Evolutionary conservation across 2,113 vertebrate species (phyloP), one percentile per base, ranked within the genome.

Genomic region (Echinops telfairi): DNA sequence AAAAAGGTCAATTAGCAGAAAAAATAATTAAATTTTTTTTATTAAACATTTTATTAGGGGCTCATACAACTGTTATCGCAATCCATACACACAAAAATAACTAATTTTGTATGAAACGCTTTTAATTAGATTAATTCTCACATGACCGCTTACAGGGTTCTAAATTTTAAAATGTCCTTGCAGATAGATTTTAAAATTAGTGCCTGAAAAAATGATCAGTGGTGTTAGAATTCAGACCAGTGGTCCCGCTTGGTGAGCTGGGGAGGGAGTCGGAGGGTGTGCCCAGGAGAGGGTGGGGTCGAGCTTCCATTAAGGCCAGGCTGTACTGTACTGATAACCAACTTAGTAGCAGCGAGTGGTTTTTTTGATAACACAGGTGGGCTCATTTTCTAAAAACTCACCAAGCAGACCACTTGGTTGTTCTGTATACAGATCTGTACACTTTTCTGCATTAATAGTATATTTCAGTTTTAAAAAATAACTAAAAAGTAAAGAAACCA

Each of bases 131-230:
- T 66, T 12, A 22, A 19, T 19, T 66, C 64, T 66, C 25, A 66
- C 7, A 60, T 38, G 16, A 83, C 12, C 40, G 92, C 25, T 81
- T 80, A 83, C 68, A 93, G 60, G 66, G n/a, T 77, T 86, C 43
- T 83, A 64, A 17, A 64, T 80, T 92, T 90, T 86, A 71, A 95
- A 89, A 88, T 43, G 27, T 64, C 11, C 33, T 85, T 84, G 22
- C 23, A 90, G 64, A 76, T 33, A 66, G 4, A 76, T 75, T 95
- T 85, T 83, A 71, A 93, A 92, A 95, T 20, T 29, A 85, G 9
- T 23, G 81, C 43, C 58, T 14, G 77, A 85, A 83, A 81, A 90
- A 84, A 53, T 84, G 80, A 73, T 29, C 16, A 33, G 40, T 87
- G 16, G 8, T 88, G 3, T 53, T 60, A 82, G 53, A 82, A 85